A percentile compares a stretch with the other conserved stretches of the same genome.
These are phyloP conservation scores for Elephas maximus DNA, from an alignment of 2,113 vertebrate species.

Conservation along the genomic window DNA sequence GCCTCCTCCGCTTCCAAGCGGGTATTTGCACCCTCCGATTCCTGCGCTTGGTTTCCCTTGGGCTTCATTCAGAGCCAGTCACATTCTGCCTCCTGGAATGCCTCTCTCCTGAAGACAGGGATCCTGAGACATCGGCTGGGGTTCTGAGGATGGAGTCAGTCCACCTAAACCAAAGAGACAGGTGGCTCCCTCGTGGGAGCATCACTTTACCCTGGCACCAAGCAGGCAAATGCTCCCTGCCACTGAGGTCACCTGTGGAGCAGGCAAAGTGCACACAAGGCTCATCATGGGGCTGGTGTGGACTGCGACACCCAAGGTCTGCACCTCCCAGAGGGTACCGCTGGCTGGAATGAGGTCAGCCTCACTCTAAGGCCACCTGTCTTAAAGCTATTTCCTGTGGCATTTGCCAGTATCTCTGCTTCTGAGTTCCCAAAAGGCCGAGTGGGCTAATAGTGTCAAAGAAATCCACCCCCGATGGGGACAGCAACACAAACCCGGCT, in stretches of 20 bases:
- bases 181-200: background rate
- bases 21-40: background rate
- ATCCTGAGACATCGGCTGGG: background rate
- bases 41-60: background rate
- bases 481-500: slow-evolving; percentile 39
- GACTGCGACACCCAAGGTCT: background rate
- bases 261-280: background rate
- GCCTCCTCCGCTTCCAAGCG: background rate
- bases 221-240: background rate
- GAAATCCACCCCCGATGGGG: slow-evolving; percentile 47
- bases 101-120: background rate
- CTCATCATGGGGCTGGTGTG: rapidly evolving
- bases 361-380: slow-evolving; percentile 17
- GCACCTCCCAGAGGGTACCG: background rate
- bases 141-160: background rate
- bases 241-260: background rate
- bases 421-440: background rate
- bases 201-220: background rate
- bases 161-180: background rate
- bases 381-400: background rate
- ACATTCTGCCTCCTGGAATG: background rate
- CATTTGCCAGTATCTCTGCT: slow-evolving; percentile 1
- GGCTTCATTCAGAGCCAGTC: background rate
- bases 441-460: background rate
- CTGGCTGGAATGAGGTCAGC: background rate